Evolutionary conservation across 2,113 vertebrate species (phyloP), one percentile per base, ranked within the genome.

Genomic region (Euleptes europaea): DNA sequence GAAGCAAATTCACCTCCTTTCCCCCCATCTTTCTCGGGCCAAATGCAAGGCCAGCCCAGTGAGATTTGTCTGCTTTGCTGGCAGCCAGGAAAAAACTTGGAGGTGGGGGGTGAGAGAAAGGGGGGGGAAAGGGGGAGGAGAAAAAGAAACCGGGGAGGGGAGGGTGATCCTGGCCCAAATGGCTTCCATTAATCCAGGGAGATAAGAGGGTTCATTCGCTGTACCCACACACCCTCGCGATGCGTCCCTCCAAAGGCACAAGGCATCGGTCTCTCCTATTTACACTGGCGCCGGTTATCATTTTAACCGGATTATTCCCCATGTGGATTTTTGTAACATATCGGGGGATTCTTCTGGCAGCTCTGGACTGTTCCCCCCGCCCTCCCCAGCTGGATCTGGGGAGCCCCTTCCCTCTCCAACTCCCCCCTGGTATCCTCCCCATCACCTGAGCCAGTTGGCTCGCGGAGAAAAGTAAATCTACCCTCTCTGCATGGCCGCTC

Each of bases 121-220:
- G 51, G 69, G 21, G 38, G 69, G 23, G 57, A 51, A 69, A 51
- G 47, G 66, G 81, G 76, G 54, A 40, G 77, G 76, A 49, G 67
- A 38, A n/a, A 66, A 65, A 31, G 51, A 26, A 49, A 28, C 4
- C 1, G 40, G 54, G 2, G 77, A 42, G 33, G 51, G 2, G 78
- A 54, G 33, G 51, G n/a, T 51, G 84, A 67, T 74, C 38, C 84
- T 51, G 84, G 78, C 84, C 84, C 47, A 78, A 66, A 42, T 75
- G 66, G 66, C 84, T 40, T 42, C 78, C 70, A 35, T 69, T n/a
- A 47, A 49, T 74, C 69, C 69, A 51, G 17, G 84, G 72, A 54
- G 84, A 80, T 74, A 75, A 86, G 84, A 74, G 70, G 70, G 74
- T 86, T 74, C 73, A 85, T 85, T 80, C 84, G 47, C n/a, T 85